Base-by-base conservation (phyloP, 1,140 invertebrate species). In the Drosophila ohnishii region DNA sequence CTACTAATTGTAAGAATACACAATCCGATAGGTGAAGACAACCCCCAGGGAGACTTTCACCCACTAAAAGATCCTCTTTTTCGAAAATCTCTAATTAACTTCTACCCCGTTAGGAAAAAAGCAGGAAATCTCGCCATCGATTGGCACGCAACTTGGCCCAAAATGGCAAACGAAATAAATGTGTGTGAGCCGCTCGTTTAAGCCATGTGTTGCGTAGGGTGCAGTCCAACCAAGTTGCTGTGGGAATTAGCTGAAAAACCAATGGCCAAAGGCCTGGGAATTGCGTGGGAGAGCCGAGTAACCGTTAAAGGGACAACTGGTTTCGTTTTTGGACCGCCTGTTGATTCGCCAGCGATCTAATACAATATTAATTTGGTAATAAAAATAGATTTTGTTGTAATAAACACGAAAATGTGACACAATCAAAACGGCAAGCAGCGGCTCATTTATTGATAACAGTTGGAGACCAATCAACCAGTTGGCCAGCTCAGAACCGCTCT, bases 391-490 rank as follows among this genome's bases (percentile, higher is more conserved):
- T 82, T 60, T 28, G 75, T 81, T 81, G 66, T 70, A 77, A 74
- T 78, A 83, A 79, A 80, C 81, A 77, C 59, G 51, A 73, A 80
- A 84, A 78, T 85, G 81, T 87, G 84, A 87, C 83, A 86, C 79
- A 86, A 86, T 85, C 80, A 61, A 53, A 80, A 62, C 44, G 70
- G 60, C 63, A 50, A 63, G 74, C 80, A 73, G 74, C 80, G 80
- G 64, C 80, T 70, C 75, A 83, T 82, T 82, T 83, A 73, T 75
- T 82, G 80, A 83, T 82, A 82, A 82, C 80, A 78, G 80, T 83
- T 78, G 80, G 80, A 75, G 70, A 75, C 75, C 79, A 48, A 65
- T 40, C 57, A 84, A 69, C 62, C 72, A 59, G 80, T 80, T 80
- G 56, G 53, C 30, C 19, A 47, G 22, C 48, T 30, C 19, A 55